Evolutionary conservation across 1,140 invertebrate species (phyloP).

Genomic region (Aphaenogaster rudis): DNA sequence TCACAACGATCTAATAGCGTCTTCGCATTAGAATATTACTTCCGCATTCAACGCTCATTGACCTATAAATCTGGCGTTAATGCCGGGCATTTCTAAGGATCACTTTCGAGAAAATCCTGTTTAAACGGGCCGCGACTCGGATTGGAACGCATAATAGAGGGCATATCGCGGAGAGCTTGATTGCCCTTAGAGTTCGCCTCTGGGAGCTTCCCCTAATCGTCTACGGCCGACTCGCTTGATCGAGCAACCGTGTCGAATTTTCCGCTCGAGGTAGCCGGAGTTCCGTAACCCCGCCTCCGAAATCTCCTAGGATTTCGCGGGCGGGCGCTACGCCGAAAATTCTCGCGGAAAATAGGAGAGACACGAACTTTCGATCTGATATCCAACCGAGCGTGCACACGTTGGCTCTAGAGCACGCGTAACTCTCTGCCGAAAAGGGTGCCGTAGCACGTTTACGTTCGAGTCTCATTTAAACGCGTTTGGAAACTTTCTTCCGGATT

Average conservation of each 20-base stretch:
- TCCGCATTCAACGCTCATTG: slow-evolving; percentile 29
- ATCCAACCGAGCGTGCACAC: slow-evolving; percentile 67
- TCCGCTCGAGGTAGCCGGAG: slow-evolving; percentile 48
- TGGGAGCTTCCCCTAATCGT: slow-evolving; percentile 74
- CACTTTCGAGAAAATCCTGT: slow-evolving; percentile 45
- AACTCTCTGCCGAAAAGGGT: slow-evolving; percentile 57
- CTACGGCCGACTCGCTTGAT: slow-evolving; percentile 75
- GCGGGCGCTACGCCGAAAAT: slow-evolving; percentile 70
- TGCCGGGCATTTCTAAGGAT: slow-evolving; percentile 42
- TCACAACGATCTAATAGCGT: neutral
- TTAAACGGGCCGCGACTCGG: slow-evolving; percentile 35
- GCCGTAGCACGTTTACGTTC: neutral
- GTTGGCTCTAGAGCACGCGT: slow-evolving; percentile 64
- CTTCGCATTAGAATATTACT: neutral
- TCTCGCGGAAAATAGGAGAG: slow-evolving; percentile 75
- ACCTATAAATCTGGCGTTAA: slow-evolving; percentile 48
- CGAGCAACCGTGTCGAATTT: slow-evolving; percentile 75
- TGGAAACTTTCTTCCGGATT: slow-evolving; percentile 50
- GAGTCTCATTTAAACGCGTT: slow-evolving; percentile 68
- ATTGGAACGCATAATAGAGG: slow-evolving; percentile 61
- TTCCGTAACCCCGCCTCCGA: slow-evolving; percentile 38
- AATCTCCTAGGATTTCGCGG: slow-evolving; percentile 73
- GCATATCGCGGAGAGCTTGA: slow-evolving; percentile 67
- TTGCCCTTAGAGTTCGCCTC: slow-evolving; percentile 70
- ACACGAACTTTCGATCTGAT: slow-evolving; percentile 76